Percentiles rank a stretch among this genome's conserved stretches.
Conservation (phyloP, 2,113 vertebrate genomes). For the Terrapene triunguis region DNA sequence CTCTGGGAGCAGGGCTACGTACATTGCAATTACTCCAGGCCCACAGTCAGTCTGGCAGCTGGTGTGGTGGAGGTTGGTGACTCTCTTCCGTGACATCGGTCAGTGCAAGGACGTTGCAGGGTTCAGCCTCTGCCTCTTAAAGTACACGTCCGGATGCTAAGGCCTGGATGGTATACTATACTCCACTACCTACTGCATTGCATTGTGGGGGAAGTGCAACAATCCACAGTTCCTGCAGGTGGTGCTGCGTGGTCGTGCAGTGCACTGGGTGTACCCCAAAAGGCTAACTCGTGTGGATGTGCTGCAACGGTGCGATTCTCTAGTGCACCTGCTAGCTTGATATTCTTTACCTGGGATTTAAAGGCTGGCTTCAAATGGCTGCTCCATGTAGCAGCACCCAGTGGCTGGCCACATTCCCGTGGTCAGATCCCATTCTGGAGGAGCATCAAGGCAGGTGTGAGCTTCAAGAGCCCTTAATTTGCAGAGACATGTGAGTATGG, state of each 20-base stretch:
- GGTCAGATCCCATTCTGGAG: background rate
- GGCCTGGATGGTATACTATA: no score
- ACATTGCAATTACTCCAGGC: background rate
- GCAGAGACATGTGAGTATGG: background rate
- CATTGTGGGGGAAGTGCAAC: background rate
- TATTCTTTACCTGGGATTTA: background rate
- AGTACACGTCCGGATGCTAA: accelerated
- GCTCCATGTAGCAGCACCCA: background rate
- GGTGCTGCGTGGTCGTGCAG: background rate
- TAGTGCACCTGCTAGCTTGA: background rate
- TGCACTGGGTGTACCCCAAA: background rate
- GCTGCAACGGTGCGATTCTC: background rate
- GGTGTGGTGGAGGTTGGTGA: background rate
- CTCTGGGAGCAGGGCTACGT: background rate
- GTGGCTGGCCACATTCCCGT: background rate
- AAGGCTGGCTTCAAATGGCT: background rate
- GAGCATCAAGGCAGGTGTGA: accelerated
- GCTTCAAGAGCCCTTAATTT: background rate
- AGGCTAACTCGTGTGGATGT: background rate
- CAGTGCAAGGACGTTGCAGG: background rate
- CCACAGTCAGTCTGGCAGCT: background rate
- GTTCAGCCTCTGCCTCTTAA: accelerated
- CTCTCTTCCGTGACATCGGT: background rate
- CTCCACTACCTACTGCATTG: background rate
- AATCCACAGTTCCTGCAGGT: background rate